Evolutionary conservation across 2,113 vertebrate genomes (phyloP), one percentile per base, ranked within the genome.

Genomic region (Melanostigma gelatinosum): DNA sequence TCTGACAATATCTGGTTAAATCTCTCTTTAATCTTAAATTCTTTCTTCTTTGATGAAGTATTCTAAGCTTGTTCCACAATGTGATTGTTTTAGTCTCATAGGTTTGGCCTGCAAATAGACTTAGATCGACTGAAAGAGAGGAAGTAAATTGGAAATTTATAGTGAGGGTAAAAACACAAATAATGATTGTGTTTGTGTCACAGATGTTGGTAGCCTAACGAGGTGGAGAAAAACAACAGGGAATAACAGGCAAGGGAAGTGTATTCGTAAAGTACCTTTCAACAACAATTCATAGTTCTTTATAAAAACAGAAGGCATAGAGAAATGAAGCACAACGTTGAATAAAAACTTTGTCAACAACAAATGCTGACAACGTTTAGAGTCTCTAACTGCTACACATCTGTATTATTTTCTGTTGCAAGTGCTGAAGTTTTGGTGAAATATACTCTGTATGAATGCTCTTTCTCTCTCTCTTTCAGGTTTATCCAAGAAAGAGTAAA

Each of bases 391-490:
- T 52, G 12, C 20, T 36, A 4, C 58, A 24, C 8, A 0, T 63
- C n/a, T 38, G 27, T 44, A 13, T 61, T 27, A 11, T 63, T 34
- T 52, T 22, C 34, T 42, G 1, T 34, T 65, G 22, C 38, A 82
- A 76, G 16, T 57, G 20, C 8, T 48, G 0, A 46, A 12, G 9
- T 50, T 44, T 29, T 32, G 8, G 15, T 71, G 2, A 10, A 58
- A 42, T 65, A 11, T 8, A 34, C 32, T n/a, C 15, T 50, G 1
- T 18, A 22, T 61, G 4, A 54, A 29, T 63, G 38, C 2, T 29
- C 20, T 46, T 79, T 77, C 4, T 10, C 27, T 10, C 27, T 85
- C 63, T n/a, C 63, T 1, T 62, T 29, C 66, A 88, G 85, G 40
- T 78, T 64, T 18, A 60, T 65, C 8, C 15, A 27, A 40, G 4